Percentiles rank a stretch among this genome's conserved stretches.
Conservation (phyloP, 2,113 vertebrate species). For the Poicephalus meyeri region DNA sequence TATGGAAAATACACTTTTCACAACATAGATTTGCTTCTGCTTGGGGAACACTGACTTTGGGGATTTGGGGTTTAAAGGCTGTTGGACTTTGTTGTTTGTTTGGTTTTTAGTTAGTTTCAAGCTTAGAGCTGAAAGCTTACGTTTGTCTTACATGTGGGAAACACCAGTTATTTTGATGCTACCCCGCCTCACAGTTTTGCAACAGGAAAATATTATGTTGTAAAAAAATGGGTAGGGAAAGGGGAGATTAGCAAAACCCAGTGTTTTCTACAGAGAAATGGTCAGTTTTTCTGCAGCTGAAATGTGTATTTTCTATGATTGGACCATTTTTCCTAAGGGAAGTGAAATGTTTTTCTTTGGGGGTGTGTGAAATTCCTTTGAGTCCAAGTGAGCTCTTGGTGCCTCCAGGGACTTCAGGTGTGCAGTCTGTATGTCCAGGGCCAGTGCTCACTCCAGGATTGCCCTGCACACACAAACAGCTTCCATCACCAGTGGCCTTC, state of each 20-base stretch:
- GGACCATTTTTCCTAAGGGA: background rate
- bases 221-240: background rate
- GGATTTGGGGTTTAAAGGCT: background rate
- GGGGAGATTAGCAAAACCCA: background rate
- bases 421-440: background rate
- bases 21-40: background rate
- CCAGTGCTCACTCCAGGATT: background rate
- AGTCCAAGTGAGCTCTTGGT: background rate
- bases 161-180: background rate
- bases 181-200: background rate
- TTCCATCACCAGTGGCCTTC: background rate
- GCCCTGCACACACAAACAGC: background rate
- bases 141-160: background rate
- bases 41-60: background rate
- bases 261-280: background rate
- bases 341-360: background rate
- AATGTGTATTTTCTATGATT: background rate
- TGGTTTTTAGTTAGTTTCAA: background rate
- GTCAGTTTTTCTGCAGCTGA: background rate
- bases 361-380: background rate
- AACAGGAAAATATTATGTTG: background rate
- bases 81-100: background rate
- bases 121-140: background rate
- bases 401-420: background rate
- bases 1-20: background rate